Base-by-base conservation (phyloP, 2,113 vertebrate genomes). In the Semnornis frantzii region DNA sequence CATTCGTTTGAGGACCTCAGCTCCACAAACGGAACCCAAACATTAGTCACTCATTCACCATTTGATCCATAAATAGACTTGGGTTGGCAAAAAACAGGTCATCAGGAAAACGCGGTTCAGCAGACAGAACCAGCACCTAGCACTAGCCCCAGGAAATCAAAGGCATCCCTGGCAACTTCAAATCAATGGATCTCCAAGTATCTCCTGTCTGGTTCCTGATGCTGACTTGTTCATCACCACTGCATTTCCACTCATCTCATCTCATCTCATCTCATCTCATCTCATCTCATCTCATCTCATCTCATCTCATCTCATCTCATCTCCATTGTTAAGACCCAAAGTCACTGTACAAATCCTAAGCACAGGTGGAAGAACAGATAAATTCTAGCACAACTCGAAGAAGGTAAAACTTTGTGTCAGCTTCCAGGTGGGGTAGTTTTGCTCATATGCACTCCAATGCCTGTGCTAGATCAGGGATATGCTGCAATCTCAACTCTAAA, bases 61-160 rank as follows among this genome's bases (percentile, higher is more conserved):
- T 82, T 75, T 89, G 39, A 80, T 81, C 79, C 76, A 90, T 81
- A 94, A 94, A 95, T 87, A 92, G 87, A 68, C 72, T 83, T 44
- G 16, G 17, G 15, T 19, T 83, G 65, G 90, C 82, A 92, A 88
- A 82, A 92, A 94, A 64, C 39, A 31, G 57, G 71, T 90, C 87
- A 92, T 42, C 42, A 80, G 75, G 75, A 91, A 95, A 96, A 76
- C 9, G 52, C 33, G 89, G 77, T 77, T 90, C 89, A 85, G 78
- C 64, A 92, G 68, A 52, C 44, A 55, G 71, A 89, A 79, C 28
- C 63, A 76, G 84, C 50, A 79, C 46, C 60, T 89, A 73, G 23
- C 37, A 66, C 50, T 59, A 66, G 50, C 46, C 44, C 59, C 66
- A 84, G 33, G 21, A 90, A 89, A 70, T 50, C 52, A 68, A 73